Conservation (phyloP, 2,888 invertebrate genomes). For the Amiota minor region DNA sequence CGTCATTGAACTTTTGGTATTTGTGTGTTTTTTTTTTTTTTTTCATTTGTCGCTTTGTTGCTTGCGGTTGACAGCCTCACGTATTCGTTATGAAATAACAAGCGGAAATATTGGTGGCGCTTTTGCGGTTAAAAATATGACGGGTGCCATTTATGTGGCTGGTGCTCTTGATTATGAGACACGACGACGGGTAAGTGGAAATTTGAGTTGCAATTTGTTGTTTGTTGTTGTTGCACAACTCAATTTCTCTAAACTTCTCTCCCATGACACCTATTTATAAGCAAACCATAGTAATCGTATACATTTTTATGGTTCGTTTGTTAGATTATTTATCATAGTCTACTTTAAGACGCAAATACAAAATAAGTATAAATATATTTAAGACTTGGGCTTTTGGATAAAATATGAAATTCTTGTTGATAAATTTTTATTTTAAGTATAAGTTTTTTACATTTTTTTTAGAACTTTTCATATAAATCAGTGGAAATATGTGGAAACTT, state of each 20-base stretch:
- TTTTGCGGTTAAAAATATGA: slow-evolving; percentile 98
- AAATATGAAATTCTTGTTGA: too few species aligned
- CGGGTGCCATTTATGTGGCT: slow-evolving; percentile 98
- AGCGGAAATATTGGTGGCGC: slow-evolving; percentile 99
- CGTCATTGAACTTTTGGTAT: not conserved
- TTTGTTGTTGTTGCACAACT: not conserved
- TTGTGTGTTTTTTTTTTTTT: not conserved
- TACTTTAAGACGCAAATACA: too few species aligned
- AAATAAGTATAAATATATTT: too few species aligned
- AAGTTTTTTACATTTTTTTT: too few species aligned
- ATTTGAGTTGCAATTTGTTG: not conserved
- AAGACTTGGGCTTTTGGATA: too few species aligned
- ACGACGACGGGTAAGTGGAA: slow-evolving; percentile 88
- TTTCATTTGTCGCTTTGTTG: not conserved
- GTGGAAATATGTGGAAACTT: too few species aligned
- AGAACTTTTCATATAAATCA: too few species aligned
- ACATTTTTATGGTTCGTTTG: slow-evolving; percentile 12
- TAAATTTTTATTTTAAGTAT: too few species aligned
- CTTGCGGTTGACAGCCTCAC: slow-evolving; percentile 83
- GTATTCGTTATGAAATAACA: slow-evolving; percentile 99
- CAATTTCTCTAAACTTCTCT: not conserved
- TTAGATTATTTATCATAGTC: not conserved
- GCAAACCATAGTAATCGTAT: not conserved
- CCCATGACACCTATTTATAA: not conserved
- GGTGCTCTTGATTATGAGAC: slow-evolving; percentile 98